These are phyloP conservation scores for Lasiurus borealis DNA, from an alignment of 2,113 vertebrate species.

Conservation along the genomic window DNA sequence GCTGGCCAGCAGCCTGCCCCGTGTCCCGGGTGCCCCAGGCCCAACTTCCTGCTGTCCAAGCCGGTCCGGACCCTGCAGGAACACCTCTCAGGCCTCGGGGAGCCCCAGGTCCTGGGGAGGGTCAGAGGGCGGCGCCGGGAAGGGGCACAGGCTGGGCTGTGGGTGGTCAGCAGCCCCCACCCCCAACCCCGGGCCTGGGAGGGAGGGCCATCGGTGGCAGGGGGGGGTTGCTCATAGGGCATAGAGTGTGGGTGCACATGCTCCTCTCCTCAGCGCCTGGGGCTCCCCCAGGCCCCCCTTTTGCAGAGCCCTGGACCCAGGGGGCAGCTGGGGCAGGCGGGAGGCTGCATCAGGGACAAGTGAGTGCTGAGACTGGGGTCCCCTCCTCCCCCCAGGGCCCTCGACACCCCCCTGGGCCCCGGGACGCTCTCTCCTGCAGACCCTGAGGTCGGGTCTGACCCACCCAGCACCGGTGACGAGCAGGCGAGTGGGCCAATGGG, in stretches of 20 bases:
- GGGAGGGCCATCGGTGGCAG: background rate
- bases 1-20: background rate
- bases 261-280: background rate
- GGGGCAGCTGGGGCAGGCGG: background rate
- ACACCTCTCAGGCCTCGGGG: accelerated
- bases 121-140: background rate
- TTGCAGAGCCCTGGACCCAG: background rate
- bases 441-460: constrained; percentile 83
- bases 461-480: constrained; percentile 86
- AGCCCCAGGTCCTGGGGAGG: background rate
- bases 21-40: background rate
- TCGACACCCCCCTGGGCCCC: constrained; percentile 76
- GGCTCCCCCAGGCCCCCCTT: background rate
- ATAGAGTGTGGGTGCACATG: background rate
- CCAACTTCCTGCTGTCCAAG: too few relatives aligned
- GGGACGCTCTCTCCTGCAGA: constrained; percentile 65
- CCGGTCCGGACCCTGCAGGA: background rate
- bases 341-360: too few relatives aligned
- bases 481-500: constrained; percentile 82
- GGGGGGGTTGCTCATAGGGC: background rate
- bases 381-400: constrained; percentile 62
- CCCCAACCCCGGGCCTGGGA: background rate
- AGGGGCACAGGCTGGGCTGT: background rate
- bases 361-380: background rate
- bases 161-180: background rate